Evolutionary conservation across 1,140 invertebrate genomes (phyloP).

Genomic region (Apocrypta bakeri): DNA sequence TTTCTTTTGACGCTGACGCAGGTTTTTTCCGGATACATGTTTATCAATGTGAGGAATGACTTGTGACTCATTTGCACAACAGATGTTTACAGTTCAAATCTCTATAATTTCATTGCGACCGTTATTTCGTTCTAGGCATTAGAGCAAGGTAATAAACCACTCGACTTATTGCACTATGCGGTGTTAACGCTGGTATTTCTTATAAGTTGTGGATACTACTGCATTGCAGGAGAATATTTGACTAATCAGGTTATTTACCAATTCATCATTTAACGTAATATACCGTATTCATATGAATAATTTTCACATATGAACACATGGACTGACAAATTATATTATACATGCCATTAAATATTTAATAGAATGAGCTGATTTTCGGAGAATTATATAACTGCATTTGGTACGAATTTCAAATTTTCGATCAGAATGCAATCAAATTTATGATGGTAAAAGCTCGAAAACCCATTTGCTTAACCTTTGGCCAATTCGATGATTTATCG

Average conservation of each 20-base stretch:
- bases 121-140: neutral
- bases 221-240: slow-evolving; percentile 12
- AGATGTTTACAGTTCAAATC: too few relatives aligned
- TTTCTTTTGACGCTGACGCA: neutral
- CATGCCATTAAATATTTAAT: neutral
- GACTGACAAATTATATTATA: neutral
- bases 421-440: neutral
- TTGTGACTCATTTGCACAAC: too few relatives aligned
- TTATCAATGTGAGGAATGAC: neutral
- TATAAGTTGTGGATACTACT: slow-evolving; percentile 6
- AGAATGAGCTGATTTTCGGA: neutral
- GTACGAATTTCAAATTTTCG: neutral
- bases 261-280: too few relatives aligned
- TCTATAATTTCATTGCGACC: neutral
- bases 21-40: slow-evolving; percentile 2
- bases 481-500: neutral
- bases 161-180: neutral
- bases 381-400: slow-evolving; percentile 10
- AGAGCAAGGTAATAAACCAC: neutral
- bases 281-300: too few relatives aligned
- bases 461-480: neutral
- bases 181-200: neutral
- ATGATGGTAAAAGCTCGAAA: neutral
- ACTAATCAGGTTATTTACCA: neutral
- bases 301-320: neutral